These are phyloP conservation scores for Rafetus swinhoei DNA, from an alignment of 2,113 vertebrate species.

Conservation along the genomic window DNA sequence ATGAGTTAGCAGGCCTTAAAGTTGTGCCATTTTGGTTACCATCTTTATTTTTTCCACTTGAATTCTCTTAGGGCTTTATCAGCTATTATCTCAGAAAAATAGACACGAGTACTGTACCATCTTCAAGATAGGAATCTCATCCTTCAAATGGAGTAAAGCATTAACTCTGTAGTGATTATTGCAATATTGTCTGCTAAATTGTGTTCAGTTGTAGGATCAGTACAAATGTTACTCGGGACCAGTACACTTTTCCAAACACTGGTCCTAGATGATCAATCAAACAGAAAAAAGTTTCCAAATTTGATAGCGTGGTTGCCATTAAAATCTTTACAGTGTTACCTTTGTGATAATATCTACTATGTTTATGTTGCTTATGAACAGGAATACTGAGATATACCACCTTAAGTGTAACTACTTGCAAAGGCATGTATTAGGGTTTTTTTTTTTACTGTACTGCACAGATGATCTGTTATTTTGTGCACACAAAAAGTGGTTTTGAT, in stretches of 20 bases:
- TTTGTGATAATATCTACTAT: background rate
- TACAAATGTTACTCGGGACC: background rate
- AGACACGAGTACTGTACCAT: background rate
- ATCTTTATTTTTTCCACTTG: background rate
- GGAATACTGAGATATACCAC: background rate
- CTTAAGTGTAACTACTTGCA: background rate
- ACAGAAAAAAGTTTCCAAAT: background rate
- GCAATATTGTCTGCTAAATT: background rate
- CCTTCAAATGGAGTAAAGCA: background rate
- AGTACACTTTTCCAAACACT: background rate
- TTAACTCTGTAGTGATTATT: background rate
- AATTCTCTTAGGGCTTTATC: background rate
- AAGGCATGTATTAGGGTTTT: background rate
- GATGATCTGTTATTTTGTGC: background rate
- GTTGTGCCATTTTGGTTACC: background rate
- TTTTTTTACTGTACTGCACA: background rate
- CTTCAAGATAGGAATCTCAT: background rate
- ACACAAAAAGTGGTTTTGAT: background rate
- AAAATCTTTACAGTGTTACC: rapidly evolving
- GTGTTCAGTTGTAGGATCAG: background rate
- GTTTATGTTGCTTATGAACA: background rate
- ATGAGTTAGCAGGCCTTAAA: background rate
- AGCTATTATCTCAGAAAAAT: background rate
- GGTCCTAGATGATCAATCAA: background rate
- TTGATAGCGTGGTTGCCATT: background rate